Percentiles rank a stretch among this genome's conserved stretches.
Conservation (phyloP, 2,113 vertebrate genomes). For the Laticauda laticaudata region DNA sequence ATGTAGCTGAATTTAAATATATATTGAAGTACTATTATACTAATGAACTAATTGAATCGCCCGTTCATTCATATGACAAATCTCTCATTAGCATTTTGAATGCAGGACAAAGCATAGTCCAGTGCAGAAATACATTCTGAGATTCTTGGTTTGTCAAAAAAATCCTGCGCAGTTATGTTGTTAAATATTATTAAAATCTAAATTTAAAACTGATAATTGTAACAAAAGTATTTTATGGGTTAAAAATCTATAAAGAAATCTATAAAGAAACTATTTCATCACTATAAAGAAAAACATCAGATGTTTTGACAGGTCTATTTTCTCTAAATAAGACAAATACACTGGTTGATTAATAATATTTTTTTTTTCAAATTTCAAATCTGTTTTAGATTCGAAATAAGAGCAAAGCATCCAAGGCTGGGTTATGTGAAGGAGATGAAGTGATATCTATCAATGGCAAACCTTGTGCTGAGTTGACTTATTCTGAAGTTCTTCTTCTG, state of each 20-base stretch:
- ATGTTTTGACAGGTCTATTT: background rate
- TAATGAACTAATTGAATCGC: background rate
- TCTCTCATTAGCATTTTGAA: background rate
- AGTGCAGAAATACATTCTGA: background rate
- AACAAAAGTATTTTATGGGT: background rate
- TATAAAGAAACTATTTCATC: background rate
- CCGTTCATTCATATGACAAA: background rate
- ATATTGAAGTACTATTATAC: background rate
- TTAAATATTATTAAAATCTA: background rate
- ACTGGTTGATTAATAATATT: conserved; percentile 19
- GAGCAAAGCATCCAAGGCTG: conserved; percentile 79
- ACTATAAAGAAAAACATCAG: background rate
- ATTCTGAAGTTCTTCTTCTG: conserved; percentile 78
- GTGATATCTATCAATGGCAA: conserved; percentile 89
- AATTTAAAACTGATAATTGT: background rate
- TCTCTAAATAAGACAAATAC: background rate
- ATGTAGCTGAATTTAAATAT: background rate
- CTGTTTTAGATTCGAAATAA: conserved; percentile 71
- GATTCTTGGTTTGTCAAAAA: background rate
- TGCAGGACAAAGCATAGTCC: background rate
- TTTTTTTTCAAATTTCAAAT: conserved; percentile 21
- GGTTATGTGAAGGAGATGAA: conserved; percentile 86
- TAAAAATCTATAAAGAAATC: background rate
- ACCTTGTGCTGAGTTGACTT: conserved; percentile 82
- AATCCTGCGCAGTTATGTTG: background rate